Evolutionary conservation across 2,888 invertebrate genomes (phyloP), one percentile per base, ranked within the genome.

Genomic region (Oscheius myriophilus): DNA sequence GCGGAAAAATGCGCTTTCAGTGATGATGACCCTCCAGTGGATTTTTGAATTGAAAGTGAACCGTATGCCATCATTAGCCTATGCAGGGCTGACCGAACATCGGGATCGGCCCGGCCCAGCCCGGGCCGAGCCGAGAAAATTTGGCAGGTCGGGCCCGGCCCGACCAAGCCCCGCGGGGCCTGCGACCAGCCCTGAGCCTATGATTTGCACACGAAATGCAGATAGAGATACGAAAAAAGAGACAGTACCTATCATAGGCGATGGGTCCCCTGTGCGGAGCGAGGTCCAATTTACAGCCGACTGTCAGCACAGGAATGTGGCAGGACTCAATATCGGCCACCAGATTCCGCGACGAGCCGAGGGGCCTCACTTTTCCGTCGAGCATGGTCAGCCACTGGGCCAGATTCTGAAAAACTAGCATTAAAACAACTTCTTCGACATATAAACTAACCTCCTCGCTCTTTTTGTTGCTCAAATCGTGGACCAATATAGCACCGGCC

Each of bases 401-500:
- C 12, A 84, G 72, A 62, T 84, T 84, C 72, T 82, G 46, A 65
- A 65, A 21, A 49, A 45, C 33, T 46, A 1, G 23, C 25, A 26
- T 1, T 18, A 11, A 23, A 1, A 49, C 16, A 25, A 25, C 2
- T 25, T 54, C 26, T 18, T 14, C 18, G 6, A 7, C 16, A 11
- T 9, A 2, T 23, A 1, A 14, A n/a, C 46, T 18, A 9, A 74
- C 73, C 70, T 76, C 91, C 87, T 96, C 94, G 65, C 96, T 96
- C 88, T 96, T 96, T 76, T 94, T 90, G 88, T 98, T 98, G 6
- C 94, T 94, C 84, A 97, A 89, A 89, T 98, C 98, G 87, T 98
- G 96, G 1, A 97, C 96, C 72, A 98, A 89, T 81, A 98, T 94
- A 43, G 96, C 92, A 90, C 96, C 98, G 89, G 96, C 93, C 0